Evolutionary conservation across 1,140 invertebrate species (phyloP), one percentile per base, ranked within the genome.

Genomic region (Zelostemma sp.): DNA sequence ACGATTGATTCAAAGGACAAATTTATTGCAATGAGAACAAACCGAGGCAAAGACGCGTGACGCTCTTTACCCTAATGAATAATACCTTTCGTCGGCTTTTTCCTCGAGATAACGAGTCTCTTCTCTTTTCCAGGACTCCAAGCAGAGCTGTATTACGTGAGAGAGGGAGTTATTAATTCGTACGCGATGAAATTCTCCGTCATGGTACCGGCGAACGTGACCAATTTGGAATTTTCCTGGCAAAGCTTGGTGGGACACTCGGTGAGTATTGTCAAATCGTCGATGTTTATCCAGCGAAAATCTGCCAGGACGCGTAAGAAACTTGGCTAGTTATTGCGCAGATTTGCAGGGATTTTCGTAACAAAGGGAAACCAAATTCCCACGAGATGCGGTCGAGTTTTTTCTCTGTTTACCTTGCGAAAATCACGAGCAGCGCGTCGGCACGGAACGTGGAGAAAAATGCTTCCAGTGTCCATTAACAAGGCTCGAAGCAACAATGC

Each of bases 121-220:
- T 62, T 54, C 48, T 6, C 14, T 41, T 57, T 89, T 88, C 33
- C 87, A 97, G 95, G 94, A 63, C 86, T 96, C 62, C 89, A 93
- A 56, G 90, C 92, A 1, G 93, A 96, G 80, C 82, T 97, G 75
- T 95, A 91, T 84, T 96, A 96, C 81, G 93, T 97, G 3, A 85
- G 92, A 56, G 92, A 95, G 74, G 95, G 95, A 35, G 91, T 93
- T 49, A 91, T 97, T 74, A 97, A 96, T 85, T 91, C 91, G 21
- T 97, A 97, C 80, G 95, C 95, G 3, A 93, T 96, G 81, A 91
- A 92, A 75, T 97, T 96, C 81, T 89, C 91, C 38, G 91, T 97
- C 1, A 91, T 92, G 1, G 91, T 97, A 33, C 91, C 91, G 9
- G 89, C 93, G 1, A 89, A 94, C 73, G 90, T 95, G 28, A 89